phyloP scores from a whole-genome alignment of 2,888 invertebrate genomes.

The Pandemis cinnamomeana region DNA sequence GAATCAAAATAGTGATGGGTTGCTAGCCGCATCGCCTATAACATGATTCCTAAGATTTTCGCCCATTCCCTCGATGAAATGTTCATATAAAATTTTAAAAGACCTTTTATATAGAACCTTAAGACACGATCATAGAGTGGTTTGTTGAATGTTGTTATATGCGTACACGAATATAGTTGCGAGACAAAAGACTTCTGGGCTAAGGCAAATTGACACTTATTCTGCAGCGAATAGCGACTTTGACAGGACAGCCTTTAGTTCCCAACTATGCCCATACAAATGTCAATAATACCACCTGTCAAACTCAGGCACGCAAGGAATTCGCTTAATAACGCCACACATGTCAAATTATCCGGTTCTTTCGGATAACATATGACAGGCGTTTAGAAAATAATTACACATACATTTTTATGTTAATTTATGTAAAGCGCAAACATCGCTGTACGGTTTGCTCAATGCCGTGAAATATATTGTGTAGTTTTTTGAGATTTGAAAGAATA shows the following conservation, averaged over 20 bases:
- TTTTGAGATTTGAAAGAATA: slow-evolving; percentile 1
- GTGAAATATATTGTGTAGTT: neutral
- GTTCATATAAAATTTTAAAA: too few species aligned
- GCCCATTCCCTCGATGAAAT: too few species aligned
- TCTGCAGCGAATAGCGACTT: neutral
- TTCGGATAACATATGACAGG: slow-evolving; percentile 7
- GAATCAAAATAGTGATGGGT: too few species aligned
- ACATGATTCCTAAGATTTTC: too few species aligned
- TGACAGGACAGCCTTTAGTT: neutral
- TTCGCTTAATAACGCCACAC: slow-evolving; percentile 22
- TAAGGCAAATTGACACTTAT: neutral
- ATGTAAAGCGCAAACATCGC: slow-evolving; percentile 10
- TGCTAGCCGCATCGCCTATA: too few species aligned
- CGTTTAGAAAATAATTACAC: neutral
- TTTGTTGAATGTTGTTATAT: too few species aligned
- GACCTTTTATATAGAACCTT: too few species aligned
- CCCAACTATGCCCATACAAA: slow-evolving; percentile 7
- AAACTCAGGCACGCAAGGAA: slow-evolving; percentile 28
- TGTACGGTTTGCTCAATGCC: neutral
- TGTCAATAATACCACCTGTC: slow-evolving; percentile 31
- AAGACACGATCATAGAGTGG: too few species aligned
- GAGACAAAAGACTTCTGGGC: neutral
- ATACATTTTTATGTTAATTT: slow-evolving; percentile 19
- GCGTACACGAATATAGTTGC: neutral
- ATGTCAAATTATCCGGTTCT: slow-evolving; percentile 8